Percentiles rank a stretch among this genome's conserved stretches.
These are phyloP conservation scores for Agriotes lineatus DNA, from an alignment of 2,888 invertebrate species.

Conservation along the genomic window DNA sequence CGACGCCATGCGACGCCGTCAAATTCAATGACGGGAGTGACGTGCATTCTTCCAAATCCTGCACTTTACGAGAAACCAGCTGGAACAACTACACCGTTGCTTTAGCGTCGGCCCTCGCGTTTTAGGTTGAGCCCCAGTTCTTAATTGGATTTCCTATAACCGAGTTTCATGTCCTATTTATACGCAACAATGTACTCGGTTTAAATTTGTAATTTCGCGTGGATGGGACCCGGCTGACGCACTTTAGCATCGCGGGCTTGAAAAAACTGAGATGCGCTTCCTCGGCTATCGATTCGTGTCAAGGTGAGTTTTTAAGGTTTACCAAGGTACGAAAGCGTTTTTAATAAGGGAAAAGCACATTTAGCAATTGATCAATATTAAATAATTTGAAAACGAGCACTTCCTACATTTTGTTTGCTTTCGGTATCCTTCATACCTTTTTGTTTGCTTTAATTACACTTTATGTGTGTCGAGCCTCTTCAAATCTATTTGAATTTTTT, in stretches of 20 bases:
- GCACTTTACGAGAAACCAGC: conserved; percentile 15
- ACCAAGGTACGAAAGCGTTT: too few species aligned
- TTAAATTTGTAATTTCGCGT: conserved; percentile 1
- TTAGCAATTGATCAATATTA: too few species aligned
- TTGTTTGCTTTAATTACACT: too few species aligned
- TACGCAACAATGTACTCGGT: not conserved
- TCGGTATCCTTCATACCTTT: too few species aligned
- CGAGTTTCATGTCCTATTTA: not conserved
- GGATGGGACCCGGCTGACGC: not conserved
- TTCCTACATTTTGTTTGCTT: too few species aligned
- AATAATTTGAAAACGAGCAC: too few species aligned
- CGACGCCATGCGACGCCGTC: conserved; percentile 8
- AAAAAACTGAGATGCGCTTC: not conserved
- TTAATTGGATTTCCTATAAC: conserved; percentile 11
- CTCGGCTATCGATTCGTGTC: not conserved
- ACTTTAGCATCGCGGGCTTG: not conserved
- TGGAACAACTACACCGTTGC: not conserved
- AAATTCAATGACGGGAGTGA: conserved; percentile 18
- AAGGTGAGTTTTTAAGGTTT: too few species aligned
- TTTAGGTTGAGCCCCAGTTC: not conserved
- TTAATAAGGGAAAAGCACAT: too few species aligned
- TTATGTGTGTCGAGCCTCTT: too few species aligned
- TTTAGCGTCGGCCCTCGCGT: not conserved
- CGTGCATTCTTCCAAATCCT: conserved; percentile 23
- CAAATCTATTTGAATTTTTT: too few species aligned